Percentiles rank a stretch among this genome's conserved stretches.
These are phyloP conservation scores for Apodemus agrarius DNA, from an alignment of 2,797 vertebrate genomes.

Conservation along the genomic window DNA sequence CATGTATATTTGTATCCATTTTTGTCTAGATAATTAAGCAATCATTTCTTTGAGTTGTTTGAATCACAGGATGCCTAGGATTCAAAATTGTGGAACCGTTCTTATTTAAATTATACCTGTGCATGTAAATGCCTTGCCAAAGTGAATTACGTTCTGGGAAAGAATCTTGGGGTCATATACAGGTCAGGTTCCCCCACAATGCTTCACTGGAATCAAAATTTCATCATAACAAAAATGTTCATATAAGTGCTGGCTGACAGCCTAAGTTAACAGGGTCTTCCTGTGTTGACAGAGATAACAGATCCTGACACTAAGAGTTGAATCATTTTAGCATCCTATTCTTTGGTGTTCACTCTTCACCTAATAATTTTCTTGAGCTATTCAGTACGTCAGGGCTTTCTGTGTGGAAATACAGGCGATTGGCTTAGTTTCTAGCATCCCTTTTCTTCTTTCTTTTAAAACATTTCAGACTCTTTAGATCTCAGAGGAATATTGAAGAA, in stretches of 20 bases:
- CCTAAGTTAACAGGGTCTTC: conserved; percentile 13
- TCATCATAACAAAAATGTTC: conserved; percentile 45
- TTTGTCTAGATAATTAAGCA: conserved; percentile 36
- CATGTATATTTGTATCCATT: background rate
- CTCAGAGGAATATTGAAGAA: background rate
- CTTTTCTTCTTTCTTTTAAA: background rate
- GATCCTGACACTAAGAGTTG: background rate
- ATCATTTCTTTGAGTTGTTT: background rate
- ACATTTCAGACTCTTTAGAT: background rate
- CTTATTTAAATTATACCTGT: conserved; percentile 4
- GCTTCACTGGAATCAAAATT: conserved; percentile 47
- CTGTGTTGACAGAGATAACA: background rate
- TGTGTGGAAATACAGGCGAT: background rate
- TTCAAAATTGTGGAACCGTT: background rate
- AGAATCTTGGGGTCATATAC: background rate
- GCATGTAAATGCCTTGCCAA: conserved; percentile 62
- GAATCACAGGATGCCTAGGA: background rate
- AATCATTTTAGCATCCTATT: background rate
- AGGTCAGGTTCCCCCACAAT: conserved; percentile 44
- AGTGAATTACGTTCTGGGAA: conserved; percentile 46
- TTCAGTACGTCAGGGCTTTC: background rate
- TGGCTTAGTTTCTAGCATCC: background rate
- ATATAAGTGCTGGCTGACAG: background rate
- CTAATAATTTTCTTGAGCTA: conserved; percentile 2
- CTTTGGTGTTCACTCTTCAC: background rate